Conservation (phyloP, 1,140 invertebrate genomes). For the Ostrea edulis region DNA sequence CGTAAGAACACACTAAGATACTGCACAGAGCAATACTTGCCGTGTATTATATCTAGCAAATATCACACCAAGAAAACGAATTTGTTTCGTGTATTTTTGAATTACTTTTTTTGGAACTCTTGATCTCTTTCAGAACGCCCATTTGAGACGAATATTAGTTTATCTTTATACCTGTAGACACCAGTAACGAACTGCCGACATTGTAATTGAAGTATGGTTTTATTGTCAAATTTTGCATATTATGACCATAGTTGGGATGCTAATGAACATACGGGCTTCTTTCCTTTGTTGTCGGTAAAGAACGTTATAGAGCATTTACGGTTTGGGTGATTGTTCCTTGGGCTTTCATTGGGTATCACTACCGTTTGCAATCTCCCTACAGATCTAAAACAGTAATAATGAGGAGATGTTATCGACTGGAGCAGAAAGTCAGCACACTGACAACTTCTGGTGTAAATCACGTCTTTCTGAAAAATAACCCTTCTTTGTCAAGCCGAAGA, state of each 20-base stretch:
- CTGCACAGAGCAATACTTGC: too few species aligned
- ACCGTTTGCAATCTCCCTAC: not conserved
- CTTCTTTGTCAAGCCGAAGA: conserved; percentile 3
- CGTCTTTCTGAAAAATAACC: not conserved
- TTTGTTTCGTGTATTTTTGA: too few species aligned
- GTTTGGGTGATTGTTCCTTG: not conserved
- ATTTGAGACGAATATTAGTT: too few species aligned
- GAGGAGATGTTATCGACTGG: not conserved
- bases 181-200: not conserved
- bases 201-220: not conserved
- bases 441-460: conserved; percentile 16
- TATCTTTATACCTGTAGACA: too few species aligned
- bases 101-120: too few species aligned
- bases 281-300: not conserved
- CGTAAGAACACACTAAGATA: too few species aligned
- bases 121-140: too few species aligned
- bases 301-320: not conserved
- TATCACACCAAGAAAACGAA: too few species aligned
- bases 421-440: not conserved
- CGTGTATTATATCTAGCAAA: too few species aligned
- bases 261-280: not conserved
- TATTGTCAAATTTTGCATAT: not conserved
- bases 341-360: not conserved
- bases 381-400: conserved; percentile 8
- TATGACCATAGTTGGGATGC: not conserved